Conservation (phyloP, 2,113 vertebrate species). For the Channa maculata region DNA sequence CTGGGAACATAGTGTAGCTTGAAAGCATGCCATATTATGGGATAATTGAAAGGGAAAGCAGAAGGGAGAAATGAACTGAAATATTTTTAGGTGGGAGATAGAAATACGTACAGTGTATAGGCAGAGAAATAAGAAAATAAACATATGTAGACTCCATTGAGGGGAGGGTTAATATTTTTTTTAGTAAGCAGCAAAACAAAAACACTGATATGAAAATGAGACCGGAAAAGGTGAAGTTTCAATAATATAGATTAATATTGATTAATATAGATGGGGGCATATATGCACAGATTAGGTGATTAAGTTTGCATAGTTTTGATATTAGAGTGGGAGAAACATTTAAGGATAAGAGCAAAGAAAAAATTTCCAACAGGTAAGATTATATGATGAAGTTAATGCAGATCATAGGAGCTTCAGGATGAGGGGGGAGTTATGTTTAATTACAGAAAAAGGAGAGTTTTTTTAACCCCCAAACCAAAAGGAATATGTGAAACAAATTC, state of each 20-base stretch:
- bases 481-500: too few species aligned
- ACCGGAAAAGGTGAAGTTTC: background rate
- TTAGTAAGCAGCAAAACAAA: too few species aligned
- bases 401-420: constrained; percentile 34
- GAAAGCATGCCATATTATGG: constrained; percentile 1
- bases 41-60: constrained; percentile 26
- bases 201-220: background rate
- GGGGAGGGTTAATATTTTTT: background rate
- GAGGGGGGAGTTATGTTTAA: constrained; percentile 16
- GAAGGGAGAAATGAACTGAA: background rate
- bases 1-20: constrained; percentile 18
- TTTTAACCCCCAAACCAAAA: background rate
- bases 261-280: too few species aligned
- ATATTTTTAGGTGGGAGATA: constrained; percentile 10
- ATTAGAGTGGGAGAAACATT: too few species aligned
- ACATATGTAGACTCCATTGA: too few species aligned
- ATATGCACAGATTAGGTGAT: too few species aligned
- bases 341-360: background rate
- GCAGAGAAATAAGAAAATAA: too few species aligned
- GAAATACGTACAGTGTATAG: background rate
- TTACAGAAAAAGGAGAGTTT: constrained; percentile 26
- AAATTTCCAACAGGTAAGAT: constrained; percentile 25
- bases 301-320: too few species aligned
- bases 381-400: constrained; percentile 23
- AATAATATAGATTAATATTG: too few species aligned